Base-by-base conservation (phyloP, 2,888 invertebrate genomes). In the Rhamphomyia laevipes region DNA sequence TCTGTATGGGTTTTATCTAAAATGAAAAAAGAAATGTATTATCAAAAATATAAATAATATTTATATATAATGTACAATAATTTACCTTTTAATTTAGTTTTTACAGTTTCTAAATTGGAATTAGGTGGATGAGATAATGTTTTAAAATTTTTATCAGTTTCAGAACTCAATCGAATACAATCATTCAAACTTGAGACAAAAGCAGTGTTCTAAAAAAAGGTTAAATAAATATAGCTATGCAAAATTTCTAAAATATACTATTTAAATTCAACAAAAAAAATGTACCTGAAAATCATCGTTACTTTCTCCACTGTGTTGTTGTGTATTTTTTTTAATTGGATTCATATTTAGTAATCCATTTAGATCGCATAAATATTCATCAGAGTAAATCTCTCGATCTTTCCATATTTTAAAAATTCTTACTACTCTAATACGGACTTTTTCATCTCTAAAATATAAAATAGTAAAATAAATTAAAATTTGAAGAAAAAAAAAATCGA, bases 391-490 rank as follows among this genome's bases (percentile, higher is more conserved):
- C 43, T 81, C 84, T 56, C 95, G 77, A 64, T 96, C 91, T 66
- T 90, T 89, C 96, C 96, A 96, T 58, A 96, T 95, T 66, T 88
- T 89, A 64, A 96, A 91, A 59, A 96, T 92, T 51, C 95, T 75
- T 47, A 86, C 73, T 47, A 95, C 86, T 65, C 89, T 86, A 52
- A 83, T 78, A 57, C 89, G 84, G 2, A 95, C 91, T 65, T 86
- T 86, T 55, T 90, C 88, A 71, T 94, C 94, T 59, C 90, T 89
- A 69, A 27, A 65, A 66, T 49, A 50, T 35, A 45, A 43, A 6
- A 30, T 30, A 9, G 30, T 9, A 30, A 30, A 30, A 9, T 9
- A 30, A 6, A 9, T 30, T 30, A 30, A 30, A 30, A 11, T 30
- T 30, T 30, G n/a, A n/a, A n/a, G n/a, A n/a, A n/a, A n/a, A n/a